Evolutionary conservation across 2,797 vertebrate genomes (phyloP).

Genomic region (Semotilus atromaculatus): DNA sequence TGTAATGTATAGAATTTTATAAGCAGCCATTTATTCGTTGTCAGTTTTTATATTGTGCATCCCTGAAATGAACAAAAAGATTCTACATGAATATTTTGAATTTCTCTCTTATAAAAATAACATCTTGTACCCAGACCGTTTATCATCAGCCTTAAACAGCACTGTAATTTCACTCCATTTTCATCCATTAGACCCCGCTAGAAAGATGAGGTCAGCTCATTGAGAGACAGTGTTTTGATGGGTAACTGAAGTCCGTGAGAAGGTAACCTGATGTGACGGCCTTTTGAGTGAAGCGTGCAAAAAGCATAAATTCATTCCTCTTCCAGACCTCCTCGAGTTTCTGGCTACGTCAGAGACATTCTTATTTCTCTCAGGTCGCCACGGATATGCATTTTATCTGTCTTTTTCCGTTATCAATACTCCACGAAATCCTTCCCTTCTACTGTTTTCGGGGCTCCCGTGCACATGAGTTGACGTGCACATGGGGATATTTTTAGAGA

Average conservation of each 20-base stretch:
- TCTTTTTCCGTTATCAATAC: slow-evolving; percentile 67
- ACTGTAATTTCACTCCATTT: slow-evolving; percentile 47
- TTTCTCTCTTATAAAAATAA: slow-evolving; percentile 12
- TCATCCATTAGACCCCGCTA: slow-evolving; percentile 12
- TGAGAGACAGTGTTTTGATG: slow-evolving; percentile 30
- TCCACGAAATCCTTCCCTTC: slow-evolving; percentile 51
- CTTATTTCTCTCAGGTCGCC: slow-evolving; percentile 36
- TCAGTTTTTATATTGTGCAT: neutral
- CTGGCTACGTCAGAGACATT: slow-evolving; percentile 40
- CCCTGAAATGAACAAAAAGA: neutral
- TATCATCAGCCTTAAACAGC: neutral
- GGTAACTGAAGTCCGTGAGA: slow-evolving; percentile 55
- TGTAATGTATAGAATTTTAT: neutral
- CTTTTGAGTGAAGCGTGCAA: slow-evolving; percentile 25
- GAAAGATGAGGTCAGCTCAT: slow-evolving; percentile 45
- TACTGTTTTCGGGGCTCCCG: slow-evolving; percentile 52
- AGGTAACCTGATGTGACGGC: slow-evolving; percentile 49
- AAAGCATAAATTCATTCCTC: slow-evolving; percentile 41
- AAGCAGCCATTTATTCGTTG: neutral
- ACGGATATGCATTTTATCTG: slow-evolving; percentile 52
- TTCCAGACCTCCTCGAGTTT: slow-evolving; percentile 49
- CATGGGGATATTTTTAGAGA: slow-evolving; percentile 72
- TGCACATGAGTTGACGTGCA: slow-evolving; percentile 50
- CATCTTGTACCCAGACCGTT: neutral
- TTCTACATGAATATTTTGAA: neutral